These are phyloP conservation scores for Whitmania pigra DNA, from an alignment of 1,140 invertebrate genomes.

Conservation along the genomic window DNA sequence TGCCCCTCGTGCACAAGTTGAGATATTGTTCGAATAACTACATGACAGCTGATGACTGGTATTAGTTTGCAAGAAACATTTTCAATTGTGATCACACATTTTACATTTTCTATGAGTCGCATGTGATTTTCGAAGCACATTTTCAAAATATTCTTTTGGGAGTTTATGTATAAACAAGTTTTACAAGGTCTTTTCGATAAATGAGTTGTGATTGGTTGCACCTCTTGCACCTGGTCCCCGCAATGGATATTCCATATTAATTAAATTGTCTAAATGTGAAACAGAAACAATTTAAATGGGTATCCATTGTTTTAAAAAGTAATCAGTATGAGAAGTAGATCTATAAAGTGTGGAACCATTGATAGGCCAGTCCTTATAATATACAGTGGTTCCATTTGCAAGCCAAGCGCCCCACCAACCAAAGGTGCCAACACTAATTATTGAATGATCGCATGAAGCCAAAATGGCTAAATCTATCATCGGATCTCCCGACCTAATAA, in stretches of 20 bases:
- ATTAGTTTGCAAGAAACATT: neutral
- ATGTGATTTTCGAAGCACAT: too few species aligned
- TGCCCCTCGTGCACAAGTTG: constrained; percentile 24
- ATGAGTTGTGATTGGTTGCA: neutral
- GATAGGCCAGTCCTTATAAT: constrained; percentile 28
- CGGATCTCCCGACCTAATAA: constrained; percentile 11
- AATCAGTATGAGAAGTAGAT: constrained; percentile 22
- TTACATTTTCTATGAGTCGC: neutral
- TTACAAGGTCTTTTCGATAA: neutral
- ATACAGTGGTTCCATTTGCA: constrained; percentile 27
- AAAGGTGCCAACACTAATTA: constrained; percentile 34
- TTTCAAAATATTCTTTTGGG: neutral
- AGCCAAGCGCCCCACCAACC: constrained; percentile 34
- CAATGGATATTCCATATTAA: too few species aligned
- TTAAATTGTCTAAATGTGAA: too few species aligned
- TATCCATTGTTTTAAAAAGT: constrained; percentile 22
- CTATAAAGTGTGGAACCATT: constrained; percentile 19
- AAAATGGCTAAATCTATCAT: constrained; percentile 33
- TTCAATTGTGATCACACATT: neutral
- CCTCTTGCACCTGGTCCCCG: neutral
- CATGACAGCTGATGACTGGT: constrained; percentile 25
- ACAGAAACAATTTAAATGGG: constrained; percentile 2
- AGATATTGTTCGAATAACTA: constrained; percentile 25
- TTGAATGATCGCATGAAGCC: constrained; percentile 31
- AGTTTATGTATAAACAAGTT: neutral